Evolutionary conservation across 2,888 invertebrate genomes (phyloP), one percentile per base, ranked within the genome.

Genomic region (Blera fallax): DNA sequence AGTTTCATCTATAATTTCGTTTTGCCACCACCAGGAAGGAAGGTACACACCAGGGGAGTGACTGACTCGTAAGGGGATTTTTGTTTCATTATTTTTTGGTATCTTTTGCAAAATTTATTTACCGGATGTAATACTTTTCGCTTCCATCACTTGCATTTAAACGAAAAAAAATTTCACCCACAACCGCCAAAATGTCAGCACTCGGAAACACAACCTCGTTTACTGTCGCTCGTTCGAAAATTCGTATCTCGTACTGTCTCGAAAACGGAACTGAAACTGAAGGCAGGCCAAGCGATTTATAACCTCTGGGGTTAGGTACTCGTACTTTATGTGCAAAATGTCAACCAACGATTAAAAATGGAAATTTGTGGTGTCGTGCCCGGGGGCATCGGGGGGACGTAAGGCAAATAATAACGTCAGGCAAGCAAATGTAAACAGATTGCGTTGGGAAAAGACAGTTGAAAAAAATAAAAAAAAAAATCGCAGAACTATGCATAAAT

Each of bases 211-310:
- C 67, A 52, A 37, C 43, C 10, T 43, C 69, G 54, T 40, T 45
- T 11, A 67, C 18, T 37, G 60, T 40, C 52, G 37, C 7, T 29
- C 40, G 29, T 58, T 81, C 62, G 60, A 64, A 74, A 69, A 50
- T 37, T 72, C 67, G 77, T 78, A 69, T 60, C 60, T 82, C 70
- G 60, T 50, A 0, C 18, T 45, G 69, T 21, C 65, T 81, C 72
- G 65, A 77, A 77, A 85, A 81, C 81, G 85, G 81, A 85, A 85
- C 81, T 85, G 8, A 76, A 77, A 85, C 67, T 73, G 72, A 45
- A 40, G 50, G 8, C 64, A 58, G 45, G 34, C 18, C 18, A 37
- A 48, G 37, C 60, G 37, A 58, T 80, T 69, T 80, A 70, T 64
- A 80, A 54, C 85, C 76, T 72, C 85, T 32, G 18, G 58, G 64